These are phyloP conservation scores for Epicampocera succincta DNA, from an alignment of 2,888 invertebrate genomes.

Conservation along the genomic window DNA sequence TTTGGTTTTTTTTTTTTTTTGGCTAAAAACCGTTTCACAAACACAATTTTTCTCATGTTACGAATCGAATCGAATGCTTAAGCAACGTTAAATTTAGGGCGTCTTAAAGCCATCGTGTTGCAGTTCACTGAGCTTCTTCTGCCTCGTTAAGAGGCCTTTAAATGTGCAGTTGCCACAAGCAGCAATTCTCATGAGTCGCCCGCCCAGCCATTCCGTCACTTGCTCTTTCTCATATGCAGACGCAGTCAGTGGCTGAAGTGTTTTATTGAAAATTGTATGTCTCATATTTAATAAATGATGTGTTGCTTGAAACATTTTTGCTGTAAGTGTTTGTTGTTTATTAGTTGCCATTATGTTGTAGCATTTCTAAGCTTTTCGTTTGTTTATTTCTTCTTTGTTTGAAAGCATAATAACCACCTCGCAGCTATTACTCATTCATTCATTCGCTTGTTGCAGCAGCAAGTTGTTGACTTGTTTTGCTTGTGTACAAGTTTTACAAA, in stretches of 20 bases:
- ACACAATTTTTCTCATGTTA: constrained; percentile 59
- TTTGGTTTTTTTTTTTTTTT: constrained; percentile 2
- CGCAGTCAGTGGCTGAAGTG: neutral
- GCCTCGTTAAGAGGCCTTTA: neutral
- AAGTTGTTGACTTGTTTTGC: constrained; percentile 22
- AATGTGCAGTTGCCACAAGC: constrained; percentile 23
- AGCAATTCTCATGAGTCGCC: neutral
- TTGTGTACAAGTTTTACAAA: constrained; percentile 3
- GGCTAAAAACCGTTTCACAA: constrained; percentile 41
- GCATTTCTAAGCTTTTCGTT: constrained; percentile 50
- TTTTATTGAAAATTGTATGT: constrained; percentile 26
- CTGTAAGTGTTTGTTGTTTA: constrained; percentile 2
- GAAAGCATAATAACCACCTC: constrained; percentile 31
- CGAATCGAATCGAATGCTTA: constrained; percentile 11
- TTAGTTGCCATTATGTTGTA: constrained; percentile 38
- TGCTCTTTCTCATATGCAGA: neutral
- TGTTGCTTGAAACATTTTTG: constrained; percentile 28
- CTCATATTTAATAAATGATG: constrained; percentile 48
- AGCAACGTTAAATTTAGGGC: constrained; percentile 59
- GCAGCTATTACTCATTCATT: constrained; percentile 50
- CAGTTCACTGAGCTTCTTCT: neutral
- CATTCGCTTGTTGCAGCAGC: constrained; percentile 23
- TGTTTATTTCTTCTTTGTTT: neutral
- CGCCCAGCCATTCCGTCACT: neutral
- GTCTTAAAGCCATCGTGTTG: constrained; percentile 62